Percentiles rank a stretch among this genome's conserved stretches.
Evolutionary conservation across 2,113 vertebrate species (phyloP).

Genomic region (Promerops cafer): DNA sequence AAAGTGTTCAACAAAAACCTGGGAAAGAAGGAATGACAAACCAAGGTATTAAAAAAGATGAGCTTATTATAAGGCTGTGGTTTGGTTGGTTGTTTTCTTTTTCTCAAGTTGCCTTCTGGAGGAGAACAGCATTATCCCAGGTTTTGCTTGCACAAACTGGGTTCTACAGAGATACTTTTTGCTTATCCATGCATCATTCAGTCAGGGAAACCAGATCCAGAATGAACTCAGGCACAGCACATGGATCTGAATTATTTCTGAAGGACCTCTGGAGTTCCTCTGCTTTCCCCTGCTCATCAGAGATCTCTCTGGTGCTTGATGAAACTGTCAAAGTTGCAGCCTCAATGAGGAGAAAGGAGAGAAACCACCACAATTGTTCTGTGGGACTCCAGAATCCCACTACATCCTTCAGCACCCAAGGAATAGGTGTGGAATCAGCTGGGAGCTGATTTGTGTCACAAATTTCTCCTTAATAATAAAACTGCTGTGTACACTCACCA

Average conservation of each 20-base stretch:
- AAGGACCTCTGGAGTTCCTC: neutral
- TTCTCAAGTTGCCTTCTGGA: neutral
- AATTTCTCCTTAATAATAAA: neutral
- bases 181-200: neutral
- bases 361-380: neutral
- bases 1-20: neutral
- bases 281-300: neutral
- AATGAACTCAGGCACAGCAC: neutral
- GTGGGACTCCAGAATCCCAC: neutral
- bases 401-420: accelerated
- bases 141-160: neutral
- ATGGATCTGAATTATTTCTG: neutral
- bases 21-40: neutral
- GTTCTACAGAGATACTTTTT: neutral
- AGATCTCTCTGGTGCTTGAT: neutral
- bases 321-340: neutral
- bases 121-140: neutral
- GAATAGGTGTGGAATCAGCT: neutral
- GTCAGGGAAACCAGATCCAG: neutral
- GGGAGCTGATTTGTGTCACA: neutral
- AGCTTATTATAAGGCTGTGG: neutral
- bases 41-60: neutral
- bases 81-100: neutral
- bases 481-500: neutral
- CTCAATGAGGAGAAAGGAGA: neutral